Base-by-base conservation (phyloP, 2,888 invertebrate species). In the Aquatica leii region DNA sequence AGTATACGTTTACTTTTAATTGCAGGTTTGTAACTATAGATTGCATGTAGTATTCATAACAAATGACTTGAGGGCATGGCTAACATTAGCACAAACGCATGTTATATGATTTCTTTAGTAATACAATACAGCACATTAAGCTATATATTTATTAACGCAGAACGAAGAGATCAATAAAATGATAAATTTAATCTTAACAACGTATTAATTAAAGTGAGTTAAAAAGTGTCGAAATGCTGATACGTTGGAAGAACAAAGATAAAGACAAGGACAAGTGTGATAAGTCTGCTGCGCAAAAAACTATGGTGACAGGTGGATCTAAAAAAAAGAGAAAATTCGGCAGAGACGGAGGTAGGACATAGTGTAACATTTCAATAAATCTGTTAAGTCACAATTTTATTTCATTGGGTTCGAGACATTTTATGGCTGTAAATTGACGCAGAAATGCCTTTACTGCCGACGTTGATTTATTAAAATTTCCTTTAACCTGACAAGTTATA, bases 181-280 rank as follows among this genome's bases (percentile, higher is more conserved):
- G 37, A 34, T 37, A 18, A 34, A 35, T 8, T 2, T 34, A 37
- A 52, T 17, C 15, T 50, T 50, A 14, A 4, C 12, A 50, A 24
- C 21, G 50, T 31, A 40, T 31, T 52, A 58, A 62, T 48, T 52
- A 57, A 18, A 18, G 46, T 46, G 46, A 3, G 46, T 2, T 51
- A 21, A 9, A 20, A 46, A 58, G 58, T 58, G 58, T 46, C 51
- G 43, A 53, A 80, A 92, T 92, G 92, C 84, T 92, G 81, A 92
- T 90, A 77, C 90, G 92, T 77, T 92, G 92, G 92, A 92, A 92
- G 81, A 92, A 90, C 80, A 92, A 92, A 85, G 92, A 92, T 82
- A 92, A 92, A 82, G 87, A 90, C 77, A 91, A 91, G 82, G 86
- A 83, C 68, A 82, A 85, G 74, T 76, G 80, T 67, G 83, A 85